These are phyloP conservation scores for Champsocephalus gunnari DNA, from an alignment of 2,797 vertebrate species.

Conservation along the genomic window DNA sequence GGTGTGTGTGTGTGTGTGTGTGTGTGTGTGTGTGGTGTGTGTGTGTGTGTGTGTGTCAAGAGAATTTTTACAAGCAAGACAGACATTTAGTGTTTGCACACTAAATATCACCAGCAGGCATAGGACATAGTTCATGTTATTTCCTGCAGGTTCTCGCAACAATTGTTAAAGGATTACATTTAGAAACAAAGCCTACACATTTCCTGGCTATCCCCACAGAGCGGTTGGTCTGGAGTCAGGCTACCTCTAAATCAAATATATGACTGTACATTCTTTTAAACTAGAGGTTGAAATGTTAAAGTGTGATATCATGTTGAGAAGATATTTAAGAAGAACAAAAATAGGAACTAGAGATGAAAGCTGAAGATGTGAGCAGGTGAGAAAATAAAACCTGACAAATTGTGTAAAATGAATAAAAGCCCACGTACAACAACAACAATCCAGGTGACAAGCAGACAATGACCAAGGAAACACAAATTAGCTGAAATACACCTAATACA, in stretches of 20 bases:
- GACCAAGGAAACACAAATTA: conserved; percentile 58
- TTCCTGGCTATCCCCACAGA: background rate
- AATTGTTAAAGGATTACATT: background rate
- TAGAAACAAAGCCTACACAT: background rate
- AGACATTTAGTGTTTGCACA: conserved; percentile 13
- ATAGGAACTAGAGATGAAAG: background rate
- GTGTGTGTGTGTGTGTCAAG: background rate
- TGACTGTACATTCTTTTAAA: too few species aligned
- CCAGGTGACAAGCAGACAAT: conserved; percentile 63
- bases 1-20: conserved; percentile 7
- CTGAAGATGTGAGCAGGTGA: conserved; percentile 25
- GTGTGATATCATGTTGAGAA: background rate
- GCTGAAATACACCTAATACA: conserved; percentile 61
- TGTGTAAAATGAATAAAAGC: conserved; percentile 12
- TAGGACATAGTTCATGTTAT: background rate
- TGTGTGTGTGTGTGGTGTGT: background rate
- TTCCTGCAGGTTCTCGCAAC: background rate
- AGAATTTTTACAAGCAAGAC: background rate
- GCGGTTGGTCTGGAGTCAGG: conserved; percentile 1
- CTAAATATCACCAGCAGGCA: background rate
- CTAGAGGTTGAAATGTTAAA: background rate
- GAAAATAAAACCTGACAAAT: conserved; percentile 42
- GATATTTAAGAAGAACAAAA: background rate
- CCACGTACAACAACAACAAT: conserved; percentile 44
- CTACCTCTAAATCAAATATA: conserved; percentile 1